These are phyloP conservation scores for Leptinotarsa juncta DNA, from an alignment of 2,888 invertebrate species.

Conservation along the genomic window DNA sequence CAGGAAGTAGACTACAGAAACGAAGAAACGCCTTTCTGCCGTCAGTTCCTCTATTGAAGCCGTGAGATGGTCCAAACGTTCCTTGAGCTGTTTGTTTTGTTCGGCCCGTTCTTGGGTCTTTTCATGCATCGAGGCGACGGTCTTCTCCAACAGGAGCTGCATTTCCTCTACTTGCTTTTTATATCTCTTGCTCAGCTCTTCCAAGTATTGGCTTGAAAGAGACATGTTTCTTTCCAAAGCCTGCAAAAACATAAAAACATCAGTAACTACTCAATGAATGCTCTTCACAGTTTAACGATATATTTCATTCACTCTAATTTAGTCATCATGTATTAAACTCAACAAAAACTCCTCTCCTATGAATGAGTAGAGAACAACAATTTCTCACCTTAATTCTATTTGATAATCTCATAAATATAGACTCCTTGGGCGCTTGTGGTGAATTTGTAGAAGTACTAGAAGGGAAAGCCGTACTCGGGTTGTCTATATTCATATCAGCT, in stretches of 20 bases:
- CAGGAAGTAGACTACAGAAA: conserved; percentile 70
- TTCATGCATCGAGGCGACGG: conserved; percentile 78
- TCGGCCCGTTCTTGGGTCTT: conserved; percentile 84
- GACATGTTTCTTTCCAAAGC: conserved; percentile 97
- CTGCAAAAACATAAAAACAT: conserved; percentile 62
- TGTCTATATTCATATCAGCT: conserved; percentile 70
- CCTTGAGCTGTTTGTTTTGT: conserved; percentile 69
- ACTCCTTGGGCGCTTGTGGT: conserved; percentile 81
- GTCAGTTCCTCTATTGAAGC: conserved; percentile 71
- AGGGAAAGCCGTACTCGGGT: conserved; percentile 60
- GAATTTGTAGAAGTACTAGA: conserved; percentile 51
- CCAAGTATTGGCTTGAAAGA: conserved; percentile 94
- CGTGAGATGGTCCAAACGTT: conserved; percentile 74
- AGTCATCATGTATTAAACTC: too few species aligned
- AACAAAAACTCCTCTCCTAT: neutral
- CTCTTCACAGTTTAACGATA: too few species aligned
- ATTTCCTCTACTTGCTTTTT: conserved; percentile 97
- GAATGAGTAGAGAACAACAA: too few species aligned
- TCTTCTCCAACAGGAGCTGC: conserved; percentile 85
- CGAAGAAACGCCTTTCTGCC: conserved; percentile 75
- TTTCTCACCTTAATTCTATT: conserved; percentile 89
- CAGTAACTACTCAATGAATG: neutral
- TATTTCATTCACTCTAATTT: too few species aligned
- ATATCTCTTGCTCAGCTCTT: conserved; percentile 94
- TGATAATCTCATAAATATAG: conserved; percentile 94